A percentile compares a stretch with the other conserved stretches of the same genome.
These are phyloP conservation scores for Bombus confusus DNA, from an alignment of 1,140 invertebrate species.

Conservation along the genomic window DNA sequence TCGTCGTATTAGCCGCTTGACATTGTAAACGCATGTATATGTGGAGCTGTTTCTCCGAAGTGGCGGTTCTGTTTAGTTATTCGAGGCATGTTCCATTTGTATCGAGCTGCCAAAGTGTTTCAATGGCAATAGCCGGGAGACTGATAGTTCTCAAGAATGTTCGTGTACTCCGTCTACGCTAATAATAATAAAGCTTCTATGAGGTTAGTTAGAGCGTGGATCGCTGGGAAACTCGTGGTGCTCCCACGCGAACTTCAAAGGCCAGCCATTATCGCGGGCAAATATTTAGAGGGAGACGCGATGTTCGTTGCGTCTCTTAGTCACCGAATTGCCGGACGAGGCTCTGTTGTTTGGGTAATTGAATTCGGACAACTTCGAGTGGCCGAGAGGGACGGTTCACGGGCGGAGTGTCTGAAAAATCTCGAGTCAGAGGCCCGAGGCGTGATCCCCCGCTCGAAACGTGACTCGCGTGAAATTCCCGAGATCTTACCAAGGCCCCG, in stretches of 20 bases:
- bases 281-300: conserved; percentile 28
- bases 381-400: conserved; percentile 24
- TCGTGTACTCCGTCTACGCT: not conserved
- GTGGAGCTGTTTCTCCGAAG: not conserved
- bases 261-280: not conserved
- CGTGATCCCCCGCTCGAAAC: conserved; percentile 63
- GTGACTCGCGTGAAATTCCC: conserved; percentile 72
- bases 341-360: conserved; percentile 42
- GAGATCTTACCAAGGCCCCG: conserved; percentile 62
- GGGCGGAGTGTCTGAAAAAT: conserved; percentile 54
- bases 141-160: not conserved
- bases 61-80: not conserved
- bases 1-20: not conserved
- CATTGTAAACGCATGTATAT: not conserved
- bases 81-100: not conserved
- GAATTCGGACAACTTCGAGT: conserved; percentile 51
- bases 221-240: not conserved
- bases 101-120: not conserved
- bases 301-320: not conserved
- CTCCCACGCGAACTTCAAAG: not conserved
- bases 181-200: not conserved
- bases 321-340: not conserved
- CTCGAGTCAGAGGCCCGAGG: conserved; percentile 58
- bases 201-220: not conserved
- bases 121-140: not conserved